These are phyloP conservation scores for Ataeniobius toweri DNA, from an alignment of 2,797 vertebrate species.

Conservation along the genomic window DNA sequence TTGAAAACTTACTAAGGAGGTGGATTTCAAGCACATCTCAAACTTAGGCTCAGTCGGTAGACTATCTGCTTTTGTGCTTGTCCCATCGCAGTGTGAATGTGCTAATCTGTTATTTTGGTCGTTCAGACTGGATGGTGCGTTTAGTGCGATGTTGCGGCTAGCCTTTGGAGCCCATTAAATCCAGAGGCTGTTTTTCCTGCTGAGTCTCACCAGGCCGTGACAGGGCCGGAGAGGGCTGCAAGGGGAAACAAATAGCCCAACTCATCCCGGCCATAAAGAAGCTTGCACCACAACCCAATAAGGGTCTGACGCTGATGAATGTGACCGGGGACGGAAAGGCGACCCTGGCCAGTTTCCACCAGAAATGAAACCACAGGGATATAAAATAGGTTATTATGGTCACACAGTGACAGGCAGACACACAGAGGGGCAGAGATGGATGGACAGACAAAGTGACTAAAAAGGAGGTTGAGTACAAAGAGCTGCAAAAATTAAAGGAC, in stretches of 20 bases:
- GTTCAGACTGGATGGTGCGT: conserved; percentile 54
- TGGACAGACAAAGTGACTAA: conserved; percentile 75
- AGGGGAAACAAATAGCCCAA: conserved; percentile 84
- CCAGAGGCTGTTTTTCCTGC: conserved; percentile 76
- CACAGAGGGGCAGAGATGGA: conserved; percentile 77
- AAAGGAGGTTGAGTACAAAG: conserved; percentile 70
- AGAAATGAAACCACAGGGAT: conserved; percentile 86
- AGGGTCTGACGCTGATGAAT: conserved; percentile 87
- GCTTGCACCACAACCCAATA: conserved; percentile 84
- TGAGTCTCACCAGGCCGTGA: conserved; percentile 81
- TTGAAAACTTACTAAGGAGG: conserved; percentile 18
- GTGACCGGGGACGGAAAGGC: conserved; percentile 80
- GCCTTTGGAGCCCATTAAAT: conserved; percentile 82
- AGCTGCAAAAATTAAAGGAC: conserved; percentile 61
- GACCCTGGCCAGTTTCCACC: conserved; percentile 80
- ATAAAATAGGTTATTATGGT: conserved; percentile 86
- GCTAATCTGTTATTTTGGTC: conserved; percentile 40
- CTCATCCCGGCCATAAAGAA: conserved; percentile 83
- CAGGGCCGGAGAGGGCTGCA: conserved; percentile 79
- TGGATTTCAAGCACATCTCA: conserved; percentile 29
- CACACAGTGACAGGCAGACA: conserved; percentile 75
- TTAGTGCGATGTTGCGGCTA: conserved; percentile 59
- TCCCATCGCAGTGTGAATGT: conserved; percentile 28
- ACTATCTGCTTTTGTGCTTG: conserved; percentile 9
- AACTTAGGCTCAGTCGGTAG: neutral